Evolutionary conservation across 2,113 vertebrate species (phyloP), one percentile per base, ranked within the genome.

Genomic region (Ictalurus punctatus): DNA sequence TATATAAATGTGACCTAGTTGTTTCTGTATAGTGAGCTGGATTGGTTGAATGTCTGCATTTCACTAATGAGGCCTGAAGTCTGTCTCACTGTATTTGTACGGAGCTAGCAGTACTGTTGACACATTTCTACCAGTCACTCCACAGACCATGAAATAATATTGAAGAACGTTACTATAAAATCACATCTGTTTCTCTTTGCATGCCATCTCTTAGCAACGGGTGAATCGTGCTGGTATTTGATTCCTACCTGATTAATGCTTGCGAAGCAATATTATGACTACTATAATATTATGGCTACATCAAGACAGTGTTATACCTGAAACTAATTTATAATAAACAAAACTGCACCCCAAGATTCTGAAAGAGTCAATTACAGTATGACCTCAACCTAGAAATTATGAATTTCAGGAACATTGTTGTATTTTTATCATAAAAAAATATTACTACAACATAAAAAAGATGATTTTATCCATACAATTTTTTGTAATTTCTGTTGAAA

Each of bases 141-240:
- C 58, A 34, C 40, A 54, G 79, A 86, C 61, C 76, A 23, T 40
- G 9, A 48, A 48, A 78, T 83, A 84, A 61, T 88, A 76, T 65
- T 88, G 86, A 85, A 74, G 76, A 61, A 83, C 63, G 58, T 71
- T 48, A 69, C 40, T 56, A 84, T n/a, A 30, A 67, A 52, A 69
- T 84, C 83, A 84, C 14, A n/a, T 48, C 37, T n/a, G 83, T 13
- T 19, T 52, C 40, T 69, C 25, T 65, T 65, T n/a, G 44, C 27
- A 17, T 17, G 54, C 48, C 7, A 48, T 80, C 25, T 54, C 48
- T 54, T 80, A 80, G 48, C 78, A 80, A 54, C 48, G 13, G 8
- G 4, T 27, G 44, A 27, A 27, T 48, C 12, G 21, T 48, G 10
- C 74, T 16, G 13, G 9, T 48, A 5, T 78, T 73, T 34, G 30